Base-by-base conservation (phyloP, 1,140 invertebrate genomes). In the Achatina immaculata region DNA sequence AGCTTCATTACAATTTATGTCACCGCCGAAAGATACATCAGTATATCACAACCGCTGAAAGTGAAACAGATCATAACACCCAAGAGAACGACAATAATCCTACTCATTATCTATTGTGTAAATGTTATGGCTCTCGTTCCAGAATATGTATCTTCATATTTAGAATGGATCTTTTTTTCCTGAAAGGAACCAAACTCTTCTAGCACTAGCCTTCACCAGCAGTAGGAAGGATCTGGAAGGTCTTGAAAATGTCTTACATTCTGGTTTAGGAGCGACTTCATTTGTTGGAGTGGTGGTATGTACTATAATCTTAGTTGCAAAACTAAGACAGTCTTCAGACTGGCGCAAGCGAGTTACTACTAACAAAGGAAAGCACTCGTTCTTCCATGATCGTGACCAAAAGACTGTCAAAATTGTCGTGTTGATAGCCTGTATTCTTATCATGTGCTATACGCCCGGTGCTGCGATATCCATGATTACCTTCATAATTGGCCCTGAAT, bases 1-100 rank as follows among this genome's bases (percentile, higher is more conserved):
- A 43, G 55, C 36, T 78, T 28, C 31, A 78, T 78, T 3, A 78
- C 75, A 4, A 58, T 58, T 4, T 78, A 36, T 40, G 28, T 78
- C 4, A 78, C 55, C 7, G 38, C 40, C 42, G 75, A 78, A 45
- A 36, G 75, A 34, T 78, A 21, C 31, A 36, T 78, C 16, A 66
- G 11, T 45, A 58, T 78, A 3, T 16, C 40, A 21, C 1, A 4
- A 31, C 75, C 75, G 6, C 40, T 78, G 11, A 78, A 78, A 42
- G 62, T 65, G 24, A 78, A 78, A 66, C 24, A 65, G 21, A 28
- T 65, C 24, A 58, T 78, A 28, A 78, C 55, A 24, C 55, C 55
- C 2, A 36, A 34, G 2, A 6, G 58, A 58, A 45, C 62, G 40
- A 58, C 43, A 3, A 43, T 65, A 14, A 31, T 78, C 1, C 3